A percentile compares a stretch with the other conserved stretches of the same genome.
Conservation (phyloP, 2,113 vertebrate species). For the Podocnemis expansa region DNA sequence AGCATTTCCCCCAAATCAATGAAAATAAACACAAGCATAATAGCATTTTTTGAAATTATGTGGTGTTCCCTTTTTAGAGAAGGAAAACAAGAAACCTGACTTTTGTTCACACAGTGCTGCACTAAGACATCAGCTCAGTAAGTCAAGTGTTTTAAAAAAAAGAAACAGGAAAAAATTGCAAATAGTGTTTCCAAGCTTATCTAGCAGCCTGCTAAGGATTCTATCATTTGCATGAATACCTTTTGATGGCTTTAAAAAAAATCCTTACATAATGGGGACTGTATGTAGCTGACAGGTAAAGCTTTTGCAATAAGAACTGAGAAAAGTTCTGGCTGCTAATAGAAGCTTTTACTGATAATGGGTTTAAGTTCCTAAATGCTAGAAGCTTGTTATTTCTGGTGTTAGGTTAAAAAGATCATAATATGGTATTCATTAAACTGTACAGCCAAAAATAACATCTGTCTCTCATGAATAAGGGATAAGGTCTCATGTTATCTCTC, state of each 20-base stretch:
- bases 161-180: neutral
- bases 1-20: constrained; percentile 36
- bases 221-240: neutral
- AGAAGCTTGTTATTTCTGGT: constrained; percentile 71
- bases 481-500: constrained; percentile 73
- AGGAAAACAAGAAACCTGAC: neutral
- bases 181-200: neutral
- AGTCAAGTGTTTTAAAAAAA: neutral
- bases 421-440: constrained; percentile 76
- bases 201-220: constrained; percentile 6
- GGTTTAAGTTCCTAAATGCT: constrained; percentile 66
- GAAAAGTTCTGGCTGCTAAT: constrained; percentile 69
- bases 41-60: constrained; percentile 11
- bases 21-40: constrained; percentile 47
- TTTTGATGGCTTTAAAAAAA: constrained; percentile 16
- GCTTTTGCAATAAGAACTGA: constrained; percentile 37
- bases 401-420: constrained; percentile 72
- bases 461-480: constrained; percentile 75
- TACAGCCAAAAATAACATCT: constrained; percentile 82
- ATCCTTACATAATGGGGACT: constrained; percentile 22
- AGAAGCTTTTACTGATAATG: constrained; percentile 72
- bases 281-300: constrained; percentile 40
- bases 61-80: neutral
- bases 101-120: neutral
- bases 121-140: neutral